Conservation (phyloP, 2,888 invertebrate species). For the Cephus pulcher region DNA sequence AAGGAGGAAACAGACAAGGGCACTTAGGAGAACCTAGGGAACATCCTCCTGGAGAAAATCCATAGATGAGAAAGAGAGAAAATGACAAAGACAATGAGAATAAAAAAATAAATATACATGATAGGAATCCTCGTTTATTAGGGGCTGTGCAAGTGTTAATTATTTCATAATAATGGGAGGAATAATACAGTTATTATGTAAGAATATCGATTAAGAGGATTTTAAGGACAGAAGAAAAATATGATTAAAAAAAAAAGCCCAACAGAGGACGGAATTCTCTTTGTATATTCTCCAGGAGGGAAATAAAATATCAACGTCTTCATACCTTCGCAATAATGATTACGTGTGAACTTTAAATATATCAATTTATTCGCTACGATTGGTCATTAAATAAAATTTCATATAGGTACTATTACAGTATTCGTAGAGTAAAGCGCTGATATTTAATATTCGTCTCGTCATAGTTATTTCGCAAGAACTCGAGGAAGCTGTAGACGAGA, state of each 20-base stretch:
- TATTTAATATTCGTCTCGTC: slow-evolving; percentile 26
- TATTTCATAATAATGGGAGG: not conserved
- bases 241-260: not conserved
- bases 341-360: slow-evolving; percentile 28
- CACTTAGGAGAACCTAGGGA: slow-evolving; percentile 40
- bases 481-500: not conserved
- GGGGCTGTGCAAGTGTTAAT: not conserved
- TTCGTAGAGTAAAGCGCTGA: slow-evolving; percentile 25
- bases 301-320: not conserved
- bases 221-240: not conserved
- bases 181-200: not conserved
- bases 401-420: slow-evolving; percentile 31
- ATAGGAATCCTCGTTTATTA: not conserved
- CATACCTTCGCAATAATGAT: not conserved
- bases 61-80: not conserved
- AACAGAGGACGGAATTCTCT: not conserved
- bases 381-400: slow-evolving; percentile 35
- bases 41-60: not conserved
- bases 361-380: slow-evolving; percentile 38
- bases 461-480: not conserved
- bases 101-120: not conserved
- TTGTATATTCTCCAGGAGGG: not conserved
- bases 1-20: slow-evolving; percentile 74
- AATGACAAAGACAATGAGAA: not conserved
- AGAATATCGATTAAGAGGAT: not conserved